Evolutionary conservation across 2,797 vertebrate genomes (phyloP).

Genomic region (Poecilia picta): DNA sequence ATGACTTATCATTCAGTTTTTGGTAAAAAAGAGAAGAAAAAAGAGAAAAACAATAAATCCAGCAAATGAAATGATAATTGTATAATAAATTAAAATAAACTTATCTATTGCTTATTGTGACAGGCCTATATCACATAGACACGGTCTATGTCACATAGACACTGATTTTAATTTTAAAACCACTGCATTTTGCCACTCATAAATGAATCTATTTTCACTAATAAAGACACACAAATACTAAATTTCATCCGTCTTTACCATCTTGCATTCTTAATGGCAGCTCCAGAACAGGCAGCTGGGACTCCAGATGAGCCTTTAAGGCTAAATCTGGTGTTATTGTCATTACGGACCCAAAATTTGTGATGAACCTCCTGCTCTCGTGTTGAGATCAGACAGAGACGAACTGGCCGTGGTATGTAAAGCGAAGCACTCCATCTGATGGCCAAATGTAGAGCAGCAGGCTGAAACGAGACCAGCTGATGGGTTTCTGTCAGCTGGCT

Average conservation of each 20-base stretch:
- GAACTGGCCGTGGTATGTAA: not conserved
- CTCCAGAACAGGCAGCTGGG: not conserved
- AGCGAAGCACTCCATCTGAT: conserved; percentile 39
- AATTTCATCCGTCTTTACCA: not conserved
- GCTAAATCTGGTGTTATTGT: conserved; percentile 1
- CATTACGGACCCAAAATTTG: not conserved
- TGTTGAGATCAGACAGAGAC: not conserved
- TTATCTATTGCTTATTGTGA: too few species aligned
- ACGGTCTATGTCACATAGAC: not conserved
- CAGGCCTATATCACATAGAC: too few species aligned
- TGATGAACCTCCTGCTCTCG: not conserved
- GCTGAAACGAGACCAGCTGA: not conserved
- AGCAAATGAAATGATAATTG: too few species aligned
- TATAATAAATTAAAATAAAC: too few species aligned
- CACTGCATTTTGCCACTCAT: not conserved
- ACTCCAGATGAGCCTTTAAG: not conserved
- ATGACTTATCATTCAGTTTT: too few species aligned
- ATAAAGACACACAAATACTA: not conserved
- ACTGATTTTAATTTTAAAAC: too few species aligned
- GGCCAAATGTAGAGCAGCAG: conserved; percentile 31
- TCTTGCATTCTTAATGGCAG: not conserved
- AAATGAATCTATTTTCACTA: not conserved
- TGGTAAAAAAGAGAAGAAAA: too few species aligned
- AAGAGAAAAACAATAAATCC: too few species aligned
- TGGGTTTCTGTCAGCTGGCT: not conserved